Evolutionary conservation across 2,113 vertebrate species (phyloP), one percentile per base, ranked within the genome.

Genomic region (Cebus imitator): DNA sequence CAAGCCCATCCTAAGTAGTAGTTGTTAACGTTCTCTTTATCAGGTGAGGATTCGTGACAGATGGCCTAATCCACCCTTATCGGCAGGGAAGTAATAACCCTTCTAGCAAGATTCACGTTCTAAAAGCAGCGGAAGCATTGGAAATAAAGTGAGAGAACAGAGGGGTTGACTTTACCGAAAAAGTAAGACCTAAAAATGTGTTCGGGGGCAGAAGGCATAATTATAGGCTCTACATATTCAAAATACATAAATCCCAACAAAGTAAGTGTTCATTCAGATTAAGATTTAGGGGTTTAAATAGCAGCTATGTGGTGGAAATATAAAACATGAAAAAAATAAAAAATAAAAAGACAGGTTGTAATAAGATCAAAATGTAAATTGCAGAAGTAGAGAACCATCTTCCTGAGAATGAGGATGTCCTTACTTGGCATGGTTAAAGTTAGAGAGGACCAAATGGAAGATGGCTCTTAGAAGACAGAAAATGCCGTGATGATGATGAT

Each of bases 11-110:
- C 1, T 48, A 61, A 80, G 55, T 21, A n/a, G 45, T n/a, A 43
- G 23, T 75, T 87, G 82, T 68, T 87, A 72, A 83, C n/a, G 11
- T 83, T 80, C n/a, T 83, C 45, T 57, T 72, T 73, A 43, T 57
- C 92, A 95, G 87, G 97, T 95, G 43, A 95, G 50, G 68, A 57
- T 32, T 45, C 25, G 5, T 43, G 86, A 94, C 96, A 97, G 86
- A 87, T 89, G 87, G 96, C 64, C 80, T 91, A 40, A 89, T 87
- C 94, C 50, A 48, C 79, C 61, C 92, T 94, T 57, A n/a, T 43
- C 3, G 1, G 79, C 55, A 52, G 73, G 93, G 79, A 68, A 94
- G 80, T 93, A 91, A 94, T 78, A 96, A 76, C 32, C 48, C 64
- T 95, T 68, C 80, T 66, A 90, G 72, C 82, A 92, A 91, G 75